Percentiles rank a stretch among this genome's conserved stretches.
Evolutionary conservation across 2,113 vertebrate genomes (phyloP).

Genomic region (Colossoma macropomum): DNA sequence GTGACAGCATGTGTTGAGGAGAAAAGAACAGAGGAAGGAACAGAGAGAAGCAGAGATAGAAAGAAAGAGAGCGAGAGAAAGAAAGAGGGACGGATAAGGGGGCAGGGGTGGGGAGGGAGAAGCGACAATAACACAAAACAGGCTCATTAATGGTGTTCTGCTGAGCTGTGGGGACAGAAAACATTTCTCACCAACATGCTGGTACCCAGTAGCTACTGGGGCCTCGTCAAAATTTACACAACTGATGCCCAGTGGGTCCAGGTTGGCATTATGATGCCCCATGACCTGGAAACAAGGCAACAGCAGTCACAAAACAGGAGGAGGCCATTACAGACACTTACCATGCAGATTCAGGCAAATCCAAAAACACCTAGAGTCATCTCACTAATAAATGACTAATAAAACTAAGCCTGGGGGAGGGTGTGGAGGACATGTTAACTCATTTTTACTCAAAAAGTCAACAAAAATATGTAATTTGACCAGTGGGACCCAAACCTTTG

Average conservation of each 20-base stretch:
- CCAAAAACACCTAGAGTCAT: background rate
- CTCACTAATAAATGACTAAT: too few species aligned
- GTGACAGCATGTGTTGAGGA: background rate
- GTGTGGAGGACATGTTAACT: too few species aligned
- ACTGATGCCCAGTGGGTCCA: constrained; percentile 99
- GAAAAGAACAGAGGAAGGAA: background rate
- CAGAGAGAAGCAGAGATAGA: background rate
- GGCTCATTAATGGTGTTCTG: constrained; percentile 69
- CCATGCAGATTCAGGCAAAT: constrained; percentile 12
- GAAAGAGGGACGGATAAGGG: background rate
- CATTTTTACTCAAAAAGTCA: too few species aligned
- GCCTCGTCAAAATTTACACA: constrained; percentile 98
- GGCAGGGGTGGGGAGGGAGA: constrained; percentile 68
- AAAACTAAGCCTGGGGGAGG: background rate
- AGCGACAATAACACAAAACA: constrained; percentile 71
- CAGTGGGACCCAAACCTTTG: too few species aligned
- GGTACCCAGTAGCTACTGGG: constrained; percentile 88
- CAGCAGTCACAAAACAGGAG: constrained; percentile 54
- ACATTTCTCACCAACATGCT: constrained; percentile 94
- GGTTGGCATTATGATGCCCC: constrained; percentile 95
- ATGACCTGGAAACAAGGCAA: constrained; percentile 89
- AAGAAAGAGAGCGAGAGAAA: background rate
- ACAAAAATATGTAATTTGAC: too few species aligned
- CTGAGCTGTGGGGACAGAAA: constrained; percentile 69
- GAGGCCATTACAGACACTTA: constrained; percentile 26